Conservation (phyloP, 2,797 vertebrate species). For the Anomalospiza imberbis region DNA sequence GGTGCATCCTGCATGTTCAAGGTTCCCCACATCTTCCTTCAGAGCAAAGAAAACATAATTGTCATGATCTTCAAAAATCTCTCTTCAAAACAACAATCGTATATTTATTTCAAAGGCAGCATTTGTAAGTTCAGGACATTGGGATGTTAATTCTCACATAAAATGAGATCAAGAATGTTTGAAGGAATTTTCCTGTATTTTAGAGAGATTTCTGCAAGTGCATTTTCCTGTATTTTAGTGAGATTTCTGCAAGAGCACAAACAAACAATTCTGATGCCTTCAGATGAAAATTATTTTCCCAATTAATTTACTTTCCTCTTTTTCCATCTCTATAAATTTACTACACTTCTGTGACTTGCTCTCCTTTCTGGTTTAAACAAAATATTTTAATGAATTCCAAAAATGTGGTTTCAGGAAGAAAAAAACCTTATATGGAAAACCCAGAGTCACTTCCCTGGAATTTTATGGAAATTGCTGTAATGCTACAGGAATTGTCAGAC, state of each 20-base stretch:
- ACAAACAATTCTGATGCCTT: not conserved
- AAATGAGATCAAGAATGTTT: not conserved
- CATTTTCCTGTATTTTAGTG: not conserved
- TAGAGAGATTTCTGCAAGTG: not conserved
- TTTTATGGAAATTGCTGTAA: not conserved
- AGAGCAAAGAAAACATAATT: not conserved
- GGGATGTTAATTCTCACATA: not conserved
- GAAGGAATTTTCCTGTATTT: not conserved
- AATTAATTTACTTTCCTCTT: not conserved
- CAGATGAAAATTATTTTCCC: not conserved
- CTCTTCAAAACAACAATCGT: not conserved
- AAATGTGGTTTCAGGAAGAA: not conserved
- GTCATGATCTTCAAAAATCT: not conserved
- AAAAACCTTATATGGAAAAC: fast-evolving
- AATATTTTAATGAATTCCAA: not conserved
- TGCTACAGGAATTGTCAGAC: not conserved
- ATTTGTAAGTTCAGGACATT: not conserved
- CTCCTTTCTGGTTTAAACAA: not conserved
- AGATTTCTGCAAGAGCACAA: not conserved
- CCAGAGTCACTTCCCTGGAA: not conserved
- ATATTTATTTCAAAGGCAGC: not conserved
- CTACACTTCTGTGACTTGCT: not conserved
- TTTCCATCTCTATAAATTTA: not conserved
- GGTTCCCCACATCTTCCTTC: not conserved
- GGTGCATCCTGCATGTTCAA: not conserved